Conservation (phyloP, 2,113 vertebrate genomes). For the Nyctibius bracteatus region DNA sequence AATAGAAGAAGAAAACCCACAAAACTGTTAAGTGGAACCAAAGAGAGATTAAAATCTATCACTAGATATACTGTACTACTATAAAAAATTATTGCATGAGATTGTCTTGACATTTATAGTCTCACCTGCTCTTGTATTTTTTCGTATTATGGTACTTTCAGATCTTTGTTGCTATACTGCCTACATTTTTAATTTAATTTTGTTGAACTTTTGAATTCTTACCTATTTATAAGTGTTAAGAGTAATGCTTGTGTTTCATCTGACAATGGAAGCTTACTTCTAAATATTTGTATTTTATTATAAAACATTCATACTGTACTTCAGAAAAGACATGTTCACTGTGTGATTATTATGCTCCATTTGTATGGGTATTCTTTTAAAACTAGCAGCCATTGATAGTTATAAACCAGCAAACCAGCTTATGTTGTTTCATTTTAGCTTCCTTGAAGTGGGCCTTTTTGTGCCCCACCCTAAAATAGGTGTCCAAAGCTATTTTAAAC, state of each 20-base stretch:
- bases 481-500: not conserved
- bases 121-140: not conserved
- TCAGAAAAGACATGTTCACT: not conserved
- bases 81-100: not conserved
- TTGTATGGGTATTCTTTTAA: not conserved
- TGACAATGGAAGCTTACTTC: not conserved
- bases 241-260: not conserved
- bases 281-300: not conserved
- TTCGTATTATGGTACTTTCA: not conserved
- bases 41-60: not conserved
- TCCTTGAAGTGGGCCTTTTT: not conserved
- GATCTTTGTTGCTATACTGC: not conserved
- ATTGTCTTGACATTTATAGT: not conserved
- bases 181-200: not conserved
- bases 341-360: not conserved
- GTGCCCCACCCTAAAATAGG: not conserved
- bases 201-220: not conserved
- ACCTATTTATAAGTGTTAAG: not conserved
- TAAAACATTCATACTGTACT: not conserved
- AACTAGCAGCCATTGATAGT: not conserved
- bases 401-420: not conserved
- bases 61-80: not conserved
- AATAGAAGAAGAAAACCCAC: not conserved
- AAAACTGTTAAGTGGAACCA: not conserved
- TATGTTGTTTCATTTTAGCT: not conserved